Evolutionary conservation across 2,888 invertebrate genomes (phyloP).

Genomic region (Scaptodrosophila latifasciaeformis): DNA sequence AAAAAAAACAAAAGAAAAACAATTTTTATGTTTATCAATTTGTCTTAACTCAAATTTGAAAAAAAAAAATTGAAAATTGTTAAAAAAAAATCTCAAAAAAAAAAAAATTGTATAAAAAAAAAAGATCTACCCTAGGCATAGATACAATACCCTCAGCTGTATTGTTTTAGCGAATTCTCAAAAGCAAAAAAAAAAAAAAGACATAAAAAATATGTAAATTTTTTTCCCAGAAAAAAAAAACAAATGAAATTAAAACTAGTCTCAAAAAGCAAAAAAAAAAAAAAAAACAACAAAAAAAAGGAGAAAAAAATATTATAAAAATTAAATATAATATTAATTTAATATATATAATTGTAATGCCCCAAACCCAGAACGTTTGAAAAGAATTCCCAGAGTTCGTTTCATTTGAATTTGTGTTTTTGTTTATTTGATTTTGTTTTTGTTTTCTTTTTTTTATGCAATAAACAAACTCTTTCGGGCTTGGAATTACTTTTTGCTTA

Average conservation of each 20-base stretch:
- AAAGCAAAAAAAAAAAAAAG: slow-evolving; percentile 5
- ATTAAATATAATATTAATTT: slow-evolving; percentile 11
- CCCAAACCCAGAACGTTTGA: too few species aligned
- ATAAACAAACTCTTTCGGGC: slow-evolving; percentile 1
- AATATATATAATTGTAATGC: not conserved
- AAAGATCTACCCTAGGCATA: not conserved
- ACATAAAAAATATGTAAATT: slow-evolving; percentile 44
- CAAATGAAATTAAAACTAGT: not conserved
- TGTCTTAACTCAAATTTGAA: too few species aligned
- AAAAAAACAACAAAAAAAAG: slow-evolving; percentile 33
- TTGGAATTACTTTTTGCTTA: slow-evolving; percentile 31
- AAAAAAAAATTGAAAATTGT: slow-evolving; percentile 8
- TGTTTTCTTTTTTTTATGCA: not conserved
- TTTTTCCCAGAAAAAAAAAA: slow-evolving; percentile 48
- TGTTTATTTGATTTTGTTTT: slow-evolving; percentile 5
- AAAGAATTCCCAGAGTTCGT: too few species aligned
- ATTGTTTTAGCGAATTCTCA: slow-evolving; percentile 39
- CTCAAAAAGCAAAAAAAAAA: slow-evolving; percentile 20
- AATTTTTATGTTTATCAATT: slow-evolving; percentile 46
- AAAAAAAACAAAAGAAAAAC: not conserved
- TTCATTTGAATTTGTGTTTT: too few species aligned
- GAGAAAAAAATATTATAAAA: slow-evolving; percentile 23
- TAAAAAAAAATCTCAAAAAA: not conserved
- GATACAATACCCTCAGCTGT: slow-evolving; percentile 9
- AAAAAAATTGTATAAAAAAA: not conserved